These are phyloP conservation scores for Gephyroberyx darwinii DNA, from an alignment of 2,797 vertebrate genomes.

Conservation along the genomic window DNA sequence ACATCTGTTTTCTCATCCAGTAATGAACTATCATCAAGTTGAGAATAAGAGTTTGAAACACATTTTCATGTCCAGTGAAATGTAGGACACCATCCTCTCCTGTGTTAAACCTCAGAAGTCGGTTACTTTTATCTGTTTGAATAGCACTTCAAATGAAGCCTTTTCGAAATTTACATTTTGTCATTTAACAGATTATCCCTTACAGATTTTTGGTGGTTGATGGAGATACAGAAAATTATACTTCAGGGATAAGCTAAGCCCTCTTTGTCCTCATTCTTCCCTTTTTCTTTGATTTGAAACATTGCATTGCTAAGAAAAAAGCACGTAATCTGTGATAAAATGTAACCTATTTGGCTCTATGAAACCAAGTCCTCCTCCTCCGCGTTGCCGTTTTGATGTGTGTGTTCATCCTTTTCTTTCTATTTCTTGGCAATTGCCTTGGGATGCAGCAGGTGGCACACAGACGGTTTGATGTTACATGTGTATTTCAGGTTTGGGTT, in stretches of 20 bases:
- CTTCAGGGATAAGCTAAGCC: slow-evolving; percentile 21
- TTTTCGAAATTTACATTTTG: slow-evolving; percentile 45
- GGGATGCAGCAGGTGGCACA: no score
- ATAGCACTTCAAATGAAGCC: slow-evolving; percentile 53
- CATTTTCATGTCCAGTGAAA: slow-evolving; percentile 40
- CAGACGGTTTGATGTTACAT: no score
- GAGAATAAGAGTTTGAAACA: slow-evolving; percentile 11
- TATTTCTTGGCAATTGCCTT: no score
- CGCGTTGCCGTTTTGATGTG: no score
- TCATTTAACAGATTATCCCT: slow-evolving; percentile 32
- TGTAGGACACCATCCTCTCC: slow-evolving; percentile 55
- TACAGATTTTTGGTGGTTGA: slow-evolving; percentile 58
- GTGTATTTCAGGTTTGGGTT: no score
- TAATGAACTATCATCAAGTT: slow-evolving; percentile 49
- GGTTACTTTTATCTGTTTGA: slow-evolving; percentile 60
- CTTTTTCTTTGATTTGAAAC: slow-evolving; percentile 35
- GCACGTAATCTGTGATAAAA: not conserved
- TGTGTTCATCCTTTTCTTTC: no score
- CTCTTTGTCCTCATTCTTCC: slow-evolving; percentile 6
- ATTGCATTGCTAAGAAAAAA: slow-evolving; percentile 55
- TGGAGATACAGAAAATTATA: slow-evolving; percentile 47
- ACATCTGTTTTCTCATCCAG: slow-evolving; percentile 45
- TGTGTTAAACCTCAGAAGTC: slow-evolving; percentile 62
- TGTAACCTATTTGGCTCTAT: no score
- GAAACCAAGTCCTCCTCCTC: no score